Conservation (phyloP, 2,797 vertebrate species). For the Melanotaenia nigrans region DNA sequence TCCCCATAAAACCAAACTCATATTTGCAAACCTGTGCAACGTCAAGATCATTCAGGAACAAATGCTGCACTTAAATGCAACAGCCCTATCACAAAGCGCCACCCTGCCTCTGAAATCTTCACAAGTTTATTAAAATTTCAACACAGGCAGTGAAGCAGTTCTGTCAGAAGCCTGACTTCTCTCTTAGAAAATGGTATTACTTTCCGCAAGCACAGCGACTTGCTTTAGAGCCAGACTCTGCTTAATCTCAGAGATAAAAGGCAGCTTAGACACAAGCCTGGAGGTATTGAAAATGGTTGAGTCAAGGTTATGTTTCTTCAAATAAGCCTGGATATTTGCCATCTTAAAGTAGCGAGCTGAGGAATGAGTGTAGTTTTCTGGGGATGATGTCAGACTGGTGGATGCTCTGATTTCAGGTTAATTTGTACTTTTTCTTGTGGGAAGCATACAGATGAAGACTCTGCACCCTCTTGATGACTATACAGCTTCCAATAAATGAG, state of each 20-base stretch:
- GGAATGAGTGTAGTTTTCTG: conserved; percentile 3
- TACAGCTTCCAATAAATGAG: neutral
- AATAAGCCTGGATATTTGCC: conserved; percentile 17
- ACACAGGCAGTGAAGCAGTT: neutral
- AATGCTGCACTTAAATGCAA: conserved; percentile 8
- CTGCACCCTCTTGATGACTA: neutral
- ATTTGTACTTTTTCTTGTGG: conserved; percentile 1
- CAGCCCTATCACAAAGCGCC: neutral
- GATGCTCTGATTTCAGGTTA: neutral
- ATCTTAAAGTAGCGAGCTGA: conserved; percentile 1
- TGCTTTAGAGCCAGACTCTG: conserved; percentile 13
- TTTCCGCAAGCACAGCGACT: conserved; percentile 11
- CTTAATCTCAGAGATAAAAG: conserved; percentile 26
- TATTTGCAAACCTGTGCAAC: conserved; percentile 2
- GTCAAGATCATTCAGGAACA: neutral
- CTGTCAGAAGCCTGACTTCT: conserved; percentile 11
- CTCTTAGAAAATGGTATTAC: conserved; percentile 15
- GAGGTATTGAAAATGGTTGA: conserved; percentile 20
- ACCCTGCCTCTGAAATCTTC: neutral
- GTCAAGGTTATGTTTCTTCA: conserved; percentile 36
- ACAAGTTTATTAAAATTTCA: neutral
- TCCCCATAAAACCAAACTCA: neutral
- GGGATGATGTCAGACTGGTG: neutral
- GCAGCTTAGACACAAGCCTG: conserved; percentile 19
- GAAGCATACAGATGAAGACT: neutral